Evolutionary conservation across 2,797 vertebrate species (phyloP).

Genomic region (Echiichthys vipera): DNA sequence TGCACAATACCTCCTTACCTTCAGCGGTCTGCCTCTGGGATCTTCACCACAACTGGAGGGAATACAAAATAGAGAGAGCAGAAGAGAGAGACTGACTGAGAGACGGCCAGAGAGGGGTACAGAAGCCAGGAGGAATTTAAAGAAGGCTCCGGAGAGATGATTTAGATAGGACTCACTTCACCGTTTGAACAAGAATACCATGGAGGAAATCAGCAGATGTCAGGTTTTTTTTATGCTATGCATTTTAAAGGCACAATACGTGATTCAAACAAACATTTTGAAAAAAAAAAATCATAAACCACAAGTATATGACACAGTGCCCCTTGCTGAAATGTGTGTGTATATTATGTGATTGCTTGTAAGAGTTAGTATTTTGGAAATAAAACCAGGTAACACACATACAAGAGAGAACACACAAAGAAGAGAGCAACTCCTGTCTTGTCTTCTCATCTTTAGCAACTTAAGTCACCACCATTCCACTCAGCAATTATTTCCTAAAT

Average conservation of each 20-base stretch:
- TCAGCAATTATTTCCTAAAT: background rate
- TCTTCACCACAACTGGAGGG: constrained; percentile 11
- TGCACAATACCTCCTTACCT: constrained; percentile 43
- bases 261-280: background rate
- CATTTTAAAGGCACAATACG: constrained; percentile 4
- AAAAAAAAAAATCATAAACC: constrained; percentile 16
- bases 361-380: background rate
- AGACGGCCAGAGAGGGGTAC: constrained; percentile 18
- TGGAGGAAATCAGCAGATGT: constrained; percentile 24
- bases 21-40: constrained; percentile 41
- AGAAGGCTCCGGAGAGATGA: constrained; percentile 22
- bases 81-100: constrained; percentile 15
- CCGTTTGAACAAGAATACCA: background rate
- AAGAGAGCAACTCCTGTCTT: no score
- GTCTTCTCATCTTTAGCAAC: background rate
- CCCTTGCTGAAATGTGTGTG: no score
- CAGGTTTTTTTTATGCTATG: constrained; percentile 1
- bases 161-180: constrained; percentile 8
- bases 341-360: background rate
- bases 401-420: background rate
- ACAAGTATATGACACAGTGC: no score
- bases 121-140: constrained; percentile 37
- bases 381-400: background rate
- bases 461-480: background rate
- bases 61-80: constrained; percentile 25